A percentile compares a stretch with the other conserved stretches of the same genome.
These are phyloP conservation scores for Catalaphyllia jardinei DNA, from an alignment of 64 coral and sea anemone species.

Conservation along the genomic window DNA sequence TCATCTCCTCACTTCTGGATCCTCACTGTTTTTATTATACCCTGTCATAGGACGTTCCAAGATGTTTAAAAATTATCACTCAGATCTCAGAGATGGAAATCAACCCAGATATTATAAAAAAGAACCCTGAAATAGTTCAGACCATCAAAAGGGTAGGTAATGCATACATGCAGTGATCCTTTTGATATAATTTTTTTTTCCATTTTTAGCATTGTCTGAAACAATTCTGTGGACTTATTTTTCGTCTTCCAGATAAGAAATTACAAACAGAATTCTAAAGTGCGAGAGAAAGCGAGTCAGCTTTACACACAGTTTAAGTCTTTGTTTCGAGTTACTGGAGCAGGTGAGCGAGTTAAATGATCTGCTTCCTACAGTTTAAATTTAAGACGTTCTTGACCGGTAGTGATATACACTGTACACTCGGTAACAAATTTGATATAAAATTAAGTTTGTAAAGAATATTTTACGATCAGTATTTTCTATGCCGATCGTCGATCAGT, in stretches of 20 bases:
- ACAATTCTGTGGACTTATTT: neutral
- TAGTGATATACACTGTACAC: too few relatives aligned
- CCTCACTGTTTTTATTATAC: neutral
- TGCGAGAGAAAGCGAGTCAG: slow-evolving; percentile 37
- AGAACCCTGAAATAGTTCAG: slow-evolving; percentile 46
- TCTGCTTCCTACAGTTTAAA: neutral
- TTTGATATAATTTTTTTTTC: too few relatives aligned
- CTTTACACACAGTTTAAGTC: slow-evolving; percentile 34
- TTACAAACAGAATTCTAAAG: slow-evolving; percentile 52
- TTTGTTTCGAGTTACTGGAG: neutral
- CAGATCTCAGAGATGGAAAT: slow-evolving; percentile 44
- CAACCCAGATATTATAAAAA: slow-evolving; percentile 42
- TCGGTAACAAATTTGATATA: too few relatives aligned
- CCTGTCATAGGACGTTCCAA: slow-evolving; percentile 26
- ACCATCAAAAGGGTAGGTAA: slow-evolving; percentile 15
- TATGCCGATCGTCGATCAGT: too few relatives aligned
- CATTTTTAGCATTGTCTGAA: too few relatives aligned
- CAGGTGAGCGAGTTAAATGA: neutral
- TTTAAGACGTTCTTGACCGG: too few relatives aligned
- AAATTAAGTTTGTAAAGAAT: too few relatives aligned
- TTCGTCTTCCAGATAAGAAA: slow-evolving; percentile 17
- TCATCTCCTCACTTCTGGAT: neutral
- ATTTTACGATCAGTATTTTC: too few relatives aligned
- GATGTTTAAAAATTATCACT: slow-evolving; percentile 42
- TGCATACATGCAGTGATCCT: neutral